Evolutionary conservation across 1,140 invertebrate genomes (phyloP), one percentile per base, ranked within the genome.

Genomic region (Semibalanus balanoides): DNA sequence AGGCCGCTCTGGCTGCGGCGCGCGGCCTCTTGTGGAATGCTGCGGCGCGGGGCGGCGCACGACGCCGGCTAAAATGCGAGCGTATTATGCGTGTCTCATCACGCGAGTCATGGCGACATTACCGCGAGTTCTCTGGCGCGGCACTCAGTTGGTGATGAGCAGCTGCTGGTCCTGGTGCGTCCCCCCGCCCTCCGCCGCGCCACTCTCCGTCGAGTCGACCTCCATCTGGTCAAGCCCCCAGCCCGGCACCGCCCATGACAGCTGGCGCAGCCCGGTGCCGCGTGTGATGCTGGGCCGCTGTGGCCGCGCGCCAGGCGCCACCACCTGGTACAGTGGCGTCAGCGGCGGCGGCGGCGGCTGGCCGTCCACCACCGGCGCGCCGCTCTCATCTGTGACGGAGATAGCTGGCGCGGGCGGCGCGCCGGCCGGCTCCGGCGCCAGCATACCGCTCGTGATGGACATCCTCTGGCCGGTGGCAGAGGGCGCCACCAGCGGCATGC

Each of bases 301-400:
- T 19, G 51, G 51, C 22, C 51, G 51, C 51, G 51, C 51, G 14
- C 14, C 14, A 1, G 51, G 11, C 51, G 51, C 11, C 51, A 64
- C 51, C 51, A 64, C 51, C 51, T 64, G 51, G 51, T 64, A 64
- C 7, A 64, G 35, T 17, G 35, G 35, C 35, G 35, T 17, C 5
- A 40, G 14, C 51, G 51, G 51, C 51, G 51, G 14, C 51, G 51
- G 51, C 51, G 51, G 14, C 51, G 51, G 51, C 35, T 40, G 35
- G 51, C 51, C 51, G 14, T 64, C 51, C 51, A 64, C 51, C 70
- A 72, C 70, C 70, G 70, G 70, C 70, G 70, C 70, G 70, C 70
- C 70, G 29, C 29, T 30, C 70, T 72, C 70, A n/a, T 72, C 70
- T 0, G 70, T 72, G 3, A 72, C 29, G 28, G 11, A 22, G 70